Conservation (phyloP, 2,113 vertebrate genomes). For the Hystrix cristata region DNA sequence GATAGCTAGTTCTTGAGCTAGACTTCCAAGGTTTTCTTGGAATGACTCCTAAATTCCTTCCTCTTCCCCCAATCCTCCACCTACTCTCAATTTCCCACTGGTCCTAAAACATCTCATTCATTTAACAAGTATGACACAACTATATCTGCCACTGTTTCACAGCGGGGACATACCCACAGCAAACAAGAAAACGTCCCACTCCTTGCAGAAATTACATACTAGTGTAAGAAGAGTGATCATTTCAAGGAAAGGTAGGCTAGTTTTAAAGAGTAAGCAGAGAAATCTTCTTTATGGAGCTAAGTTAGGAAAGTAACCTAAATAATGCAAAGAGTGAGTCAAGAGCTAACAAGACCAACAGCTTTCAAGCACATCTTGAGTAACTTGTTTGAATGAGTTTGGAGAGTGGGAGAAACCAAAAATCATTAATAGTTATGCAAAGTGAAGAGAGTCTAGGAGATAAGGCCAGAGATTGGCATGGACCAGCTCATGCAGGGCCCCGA, state of each 20-base stretch:
- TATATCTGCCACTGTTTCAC: background rate
- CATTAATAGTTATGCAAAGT: background rate
- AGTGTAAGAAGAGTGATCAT: background rate
- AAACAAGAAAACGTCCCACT: background rate
- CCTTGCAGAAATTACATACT: background rate
- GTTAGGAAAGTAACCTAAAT: background rate
- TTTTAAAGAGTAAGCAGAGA: slow-evolving; percentile 49
- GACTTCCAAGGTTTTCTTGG: background rate
- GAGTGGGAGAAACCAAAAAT: slow-evolving; percentile 9
- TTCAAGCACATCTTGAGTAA: background rate
- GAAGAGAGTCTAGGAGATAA: background rate
- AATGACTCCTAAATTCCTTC: background rate
- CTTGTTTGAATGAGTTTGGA: background rate
- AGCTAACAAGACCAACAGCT: background rate
- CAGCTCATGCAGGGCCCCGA: fast-evolving
- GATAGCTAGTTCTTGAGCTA: background rate
- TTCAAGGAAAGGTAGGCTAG: background rate
- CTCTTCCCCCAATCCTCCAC: background rate
- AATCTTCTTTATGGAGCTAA: background rate
- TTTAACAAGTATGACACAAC: background rate
- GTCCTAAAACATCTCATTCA: slow-evolving; percentile 5
- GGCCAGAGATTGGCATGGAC: background rate
- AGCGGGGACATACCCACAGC: background rate
- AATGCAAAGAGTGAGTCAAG: background rate
- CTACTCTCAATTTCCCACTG: background rate